These are phyloP conservation scores for Porites evermanni DNA, from an alignment of 92 coral and sea anemone species.

Conservation along the genomic window DNA sequence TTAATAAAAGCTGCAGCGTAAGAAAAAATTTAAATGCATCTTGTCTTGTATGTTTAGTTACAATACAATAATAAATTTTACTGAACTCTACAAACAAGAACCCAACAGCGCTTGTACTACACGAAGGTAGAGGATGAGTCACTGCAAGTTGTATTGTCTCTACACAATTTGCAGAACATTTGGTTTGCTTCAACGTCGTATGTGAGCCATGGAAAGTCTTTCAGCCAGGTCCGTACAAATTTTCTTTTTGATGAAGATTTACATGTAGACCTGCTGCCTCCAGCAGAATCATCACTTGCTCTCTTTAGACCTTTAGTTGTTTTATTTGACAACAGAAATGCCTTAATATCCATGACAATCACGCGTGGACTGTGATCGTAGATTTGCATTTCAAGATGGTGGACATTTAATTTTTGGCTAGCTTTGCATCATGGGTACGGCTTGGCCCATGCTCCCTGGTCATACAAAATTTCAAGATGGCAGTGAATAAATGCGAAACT, in stretches of 20 bases:
- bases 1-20: no score
- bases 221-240: constrained; percentile 49
- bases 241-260: constrained; percentile 45
- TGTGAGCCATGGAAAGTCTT: constrained; percentile 56
- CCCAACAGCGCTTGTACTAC: background rate
- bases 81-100: constrained; percentile 5
- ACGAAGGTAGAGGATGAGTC: constrained; percentile 52
- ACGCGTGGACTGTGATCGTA: background rate
- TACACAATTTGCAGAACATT: constrained; percentile 54
- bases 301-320: no score
- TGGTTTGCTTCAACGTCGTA: constrained; percentile 46
- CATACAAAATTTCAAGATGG: no score
- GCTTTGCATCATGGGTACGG: no score
- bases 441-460: no score
- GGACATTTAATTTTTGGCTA: no score
- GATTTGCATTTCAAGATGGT: no score
- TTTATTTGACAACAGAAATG: no score
- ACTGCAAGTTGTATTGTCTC: constrained; percentile 54
- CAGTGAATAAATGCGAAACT: no score
- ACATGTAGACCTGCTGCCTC: constrained; percentile 7
- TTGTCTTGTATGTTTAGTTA: background rate
- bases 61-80: background rate
- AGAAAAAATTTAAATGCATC: background rate
- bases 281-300: background rate
- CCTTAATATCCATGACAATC: no score